These are phyloP conservation scores for Malurus splendens DNA, from an alignment of 2,797 vertebrate genomes.

Conservation along the genomic window DNA sequence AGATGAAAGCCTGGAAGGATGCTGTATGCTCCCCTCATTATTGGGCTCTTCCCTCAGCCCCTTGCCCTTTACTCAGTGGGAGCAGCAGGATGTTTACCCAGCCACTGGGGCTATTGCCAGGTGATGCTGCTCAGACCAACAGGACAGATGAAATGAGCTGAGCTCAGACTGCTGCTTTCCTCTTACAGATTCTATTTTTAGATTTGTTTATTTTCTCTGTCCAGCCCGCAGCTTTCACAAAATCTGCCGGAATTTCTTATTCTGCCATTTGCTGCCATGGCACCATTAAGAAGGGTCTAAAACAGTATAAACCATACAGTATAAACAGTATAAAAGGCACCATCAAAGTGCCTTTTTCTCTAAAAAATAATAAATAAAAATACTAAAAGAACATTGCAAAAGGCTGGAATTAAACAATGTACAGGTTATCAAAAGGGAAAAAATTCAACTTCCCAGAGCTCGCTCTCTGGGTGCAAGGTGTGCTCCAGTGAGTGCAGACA, in stretches of 20 bases:
- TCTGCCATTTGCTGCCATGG: not conserved
- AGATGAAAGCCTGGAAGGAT: not conserved
- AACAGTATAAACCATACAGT: not conserved
- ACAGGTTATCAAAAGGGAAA: not conserved
- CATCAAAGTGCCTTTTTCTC: not conserved
- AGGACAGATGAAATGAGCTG: not conserved
- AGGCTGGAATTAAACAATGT: not conserved
- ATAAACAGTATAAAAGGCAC: not conserved
- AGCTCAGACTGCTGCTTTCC: not conserved
- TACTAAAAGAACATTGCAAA: not conserved
- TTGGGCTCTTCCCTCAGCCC: not conserved
- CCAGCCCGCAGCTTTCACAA: not conserved
- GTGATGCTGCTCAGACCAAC: not conserved
- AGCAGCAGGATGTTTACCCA: not conserved
- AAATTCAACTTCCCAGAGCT: not conserved
- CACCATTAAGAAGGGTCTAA: not conserved
- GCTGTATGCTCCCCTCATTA: not conserved
- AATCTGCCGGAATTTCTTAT: not conserved
- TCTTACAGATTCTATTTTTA: not conserved
- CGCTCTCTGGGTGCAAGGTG: accelerated
- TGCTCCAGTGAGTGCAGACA: not conserved
- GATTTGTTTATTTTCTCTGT: not conserved
- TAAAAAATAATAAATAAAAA: not conserved
- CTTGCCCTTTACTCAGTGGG: not conserved
- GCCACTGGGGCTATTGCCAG: not conserved